Conservation (phyloP, 2,888 invertebrate species). For the Macaria notata region DNA sequence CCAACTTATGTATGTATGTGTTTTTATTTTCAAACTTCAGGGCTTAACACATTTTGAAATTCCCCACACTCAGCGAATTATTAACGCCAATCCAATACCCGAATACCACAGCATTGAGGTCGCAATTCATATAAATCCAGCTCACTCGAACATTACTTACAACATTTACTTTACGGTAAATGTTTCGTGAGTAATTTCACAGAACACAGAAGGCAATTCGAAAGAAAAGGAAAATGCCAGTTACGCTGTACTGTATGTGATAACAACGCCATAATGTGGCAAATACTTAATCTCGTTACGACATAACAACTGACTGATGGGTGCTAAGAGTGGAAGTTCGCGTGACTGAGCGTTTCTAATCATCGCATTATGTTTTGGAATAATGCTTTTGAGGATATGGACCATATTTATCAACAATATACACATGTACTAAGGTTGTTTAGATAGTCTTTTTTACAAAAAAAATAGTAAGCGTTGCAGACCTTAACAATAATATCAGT, state of each 20-base stretch:
- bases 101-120: no score
- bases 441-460: no score
- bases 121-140: no score
- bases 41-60: no score
- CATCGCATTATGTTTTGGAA: constrained; percentile 2
- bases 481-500: no score
- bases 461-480: no score
- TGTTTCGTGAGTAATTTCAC: constrained; percentile 14
- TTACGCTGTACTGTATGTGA: constrained; percentile 16
- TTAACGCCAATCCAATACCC: no score
- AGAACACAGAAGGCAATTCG: constrained; percentile 4
- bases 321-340: constrained; percentile 19
- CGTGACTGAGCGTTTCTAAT: constrained; percentile 23
- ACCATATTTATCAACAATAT: no score
- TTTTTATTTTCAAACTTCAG: no score
- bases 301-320: constrained; percentile 18
- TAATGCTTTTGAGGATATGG: background rate
- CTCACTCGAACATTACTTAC: constrained; percentile 2
- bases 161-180: constrained; percentile 16
- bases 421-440: no score
- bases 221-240: constrained; percentile 17
- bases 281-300: constrained; percentile 23
- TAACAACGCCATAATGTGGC: constrained; percentile 23
- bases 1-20: no score
- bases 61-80: no score